Conservation (phyloP, 2,888 invertebrate genomes). For the Lasioglossum leucozonium region DNA sequence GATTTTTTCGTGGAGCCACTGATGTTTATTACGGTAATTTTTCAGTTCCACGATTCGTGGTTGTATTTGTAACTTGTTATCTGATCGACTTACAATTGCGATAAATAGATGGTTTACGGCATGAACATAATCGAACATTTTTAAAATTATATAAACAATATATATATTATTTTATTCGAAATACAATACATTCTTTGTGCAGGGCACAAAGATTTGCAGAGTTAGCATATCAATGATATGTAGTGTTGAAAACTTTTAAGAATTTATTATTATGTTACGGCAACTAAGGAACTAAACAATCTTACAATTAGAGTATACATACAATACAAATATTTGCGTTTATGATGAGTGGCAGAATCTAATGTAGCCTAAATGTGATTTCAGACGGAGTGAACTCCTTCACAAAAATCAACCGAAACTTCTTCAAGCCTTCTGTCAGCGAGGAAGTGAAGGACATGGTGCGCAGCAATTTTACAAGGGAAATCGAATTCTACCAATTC, state of each 20-base stretch:
- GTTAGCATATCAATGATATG: no score
- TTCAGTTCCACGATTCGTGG: conserved; percentile 16
- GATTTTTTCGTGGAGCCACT: conserved; percentile 92
- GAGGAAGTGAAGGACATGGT: conserved; percentile 94
- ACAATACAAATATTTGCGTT: background rate
- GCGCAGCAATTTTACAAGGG: conserved; percentile 93
- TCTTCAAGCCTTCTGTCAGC: conserved; percentile 94
- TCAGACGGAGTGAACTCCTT: conserved; percentile 91
- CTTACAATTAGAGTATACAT: no score
- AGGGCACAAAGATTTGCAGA: no score
- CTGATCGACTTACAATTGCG: background rate
- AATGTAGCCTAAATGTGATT: conserved; percentile 5
- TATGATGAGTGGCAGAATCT: background rate
- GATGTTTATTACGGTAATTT: conserved; percentile 92
- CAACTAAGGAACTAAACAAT: no score
- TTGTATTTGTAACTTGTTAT: background rate
- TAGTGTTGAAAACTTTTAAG: no score
- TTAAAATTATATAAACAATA: background rate
- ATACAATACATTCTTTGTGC: no score
- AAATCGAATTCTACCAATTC: conserved; percentile 96
- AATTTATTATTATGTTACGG: no score
- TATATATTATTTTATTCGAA: background rate
- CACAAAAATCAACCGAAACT: conserved; percentile 93
- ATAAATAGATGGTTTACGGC: background rate
- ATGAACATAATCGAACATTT: background rate